phyloP scores from a whole-genome alignment of 2,888 invertebrate species.

The Aphrophora alni region DNA sequence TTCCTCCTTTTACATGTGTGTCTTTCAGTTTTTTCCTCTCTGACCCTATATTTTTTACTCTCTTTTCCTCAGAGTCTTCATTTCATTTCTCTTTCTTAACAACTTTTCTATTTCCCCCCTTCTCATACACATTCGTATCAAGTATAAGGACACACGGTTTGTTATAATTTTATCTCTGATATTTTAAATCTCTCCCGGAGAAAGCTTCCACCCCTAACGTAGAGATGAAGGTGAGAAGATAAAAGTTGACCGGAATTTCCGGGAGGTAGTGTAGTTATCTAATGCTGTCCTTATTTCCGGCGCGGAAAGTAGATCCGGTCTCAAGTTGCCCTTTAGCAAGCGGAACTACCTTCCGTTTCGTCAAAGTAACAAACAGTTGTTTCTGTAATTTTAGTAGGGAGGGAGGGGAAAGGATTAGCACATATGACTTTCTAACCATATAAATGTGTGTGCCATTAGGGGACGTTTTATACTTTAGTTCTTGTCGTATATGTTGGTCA shows the following conservation, averaged over 20 bases:
- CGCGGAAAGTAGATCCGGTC: conserved; percentile 30
- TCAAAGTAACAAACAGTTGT: not conserved
- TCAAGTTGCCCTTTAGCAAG: conserved; percentile 27
- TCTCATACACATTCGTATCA: too few relatives aligned
- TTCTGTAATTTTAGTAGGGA: not conserved
- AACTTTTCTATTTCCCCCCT: too few relatives aligned
- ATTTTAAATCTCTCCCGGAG: too few relatives aligned
- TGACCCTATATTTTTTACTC: not conserved
- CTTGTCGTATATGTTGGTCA: too few relatives aligned
- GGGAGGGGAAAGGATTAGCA: not conserved
- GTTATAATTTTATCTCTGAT: too few relatives aligned
- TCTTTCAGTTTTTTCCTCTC: too few relatives aligned
- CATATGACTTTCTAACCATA: too few relatives aligned
- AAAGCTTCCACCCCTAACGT: too few relatives aligned
- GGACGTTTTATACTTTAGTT: too few relatives aligned
- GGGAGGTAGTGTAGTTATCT: conserved; percentile 9
- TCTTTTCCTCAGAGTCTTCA: not conserved
- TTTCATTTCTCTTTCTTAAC: too few relatives aligned
- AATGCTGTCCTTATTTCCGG: conserved; percentile 35
- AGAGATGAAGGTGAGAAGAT: not conserved
- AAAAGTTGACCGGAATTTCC: conserved; percentile 39
- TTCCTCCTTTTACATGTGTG: too few relatives aligned
- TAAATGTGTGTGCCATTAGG: not conserved
- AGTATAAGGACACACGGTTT: too few relatives aligned
- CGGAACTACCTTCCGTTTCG: not conserved